A percentile compares a stretch with the other conserved stretches of the same genome.
Evolutionary conservation across 2,797 vertebrate species (phyloP).

Genomic region (Coregonus suidteri): DNA sequence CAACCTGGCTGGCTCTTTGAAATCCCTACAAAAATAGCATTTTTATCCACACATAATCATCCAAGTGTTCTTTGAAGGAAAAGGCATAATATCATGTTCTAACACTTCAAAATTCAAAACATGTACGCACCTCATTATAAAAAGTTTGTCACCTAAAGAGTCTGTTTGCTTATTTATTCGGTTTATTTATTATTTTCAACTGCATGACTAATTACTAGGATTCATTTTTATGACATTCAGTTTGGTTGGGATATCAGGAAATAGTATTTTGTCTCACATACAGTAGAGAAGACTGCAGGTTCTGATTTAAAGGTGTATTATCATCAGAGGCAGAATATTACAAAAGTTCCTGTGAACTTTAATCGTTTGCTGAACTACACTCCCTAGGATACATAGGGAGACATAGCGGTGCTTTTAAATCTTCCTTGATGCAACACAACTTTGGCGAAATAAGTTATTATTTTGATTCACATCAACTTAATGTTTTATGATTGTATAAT

Average conservation of each 20-base stretch:
- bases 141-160: slow-evolving; percentile 47
- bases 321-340: background rate
- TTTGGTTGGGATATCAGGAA: slow-evolving; percentile 21
- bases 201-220: slow-evolving; percentile 53
- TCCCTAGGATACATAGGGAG: background rate
- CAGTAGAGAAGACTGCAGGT: background rate
- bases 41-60: slow-evolving; percentile 18
- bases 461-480: too few relatives aligned
- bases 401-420: too few relatives aligned
- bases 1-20: slow-evolving; percentile 66
- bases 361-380: background rate
- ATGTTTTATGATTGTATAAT: too few relatives aligned
- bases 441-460: too few relatives aligned
- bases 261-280: too few relatives aligned
- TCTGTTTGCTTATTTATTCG: slow-evolving; percentile 39
- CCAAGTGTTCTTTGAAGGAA: slow-evolving; percentile 62
- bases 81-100: slow-evolving; percentile 42
- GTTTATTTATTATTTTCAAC: slow-evolving; percentile 44
- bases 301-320: background rate
- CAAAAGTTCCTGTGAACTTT: background rate
- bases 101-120: slow-evolving; percentile 54
- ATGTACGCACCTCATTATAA: slow-evolving; percentile 66
- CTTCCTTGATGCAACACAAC: too few relatives aligned
- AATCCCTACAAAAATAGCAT: slow-evolving; percentile 67
- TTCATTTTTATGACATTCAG: slow-evolving; percentile 58